These are phyloP conservation scores for Pedionomus torquatus DNA, from an alignment of 2,113 vertebrate genomes.

Conservation along the genomic window DNA sequence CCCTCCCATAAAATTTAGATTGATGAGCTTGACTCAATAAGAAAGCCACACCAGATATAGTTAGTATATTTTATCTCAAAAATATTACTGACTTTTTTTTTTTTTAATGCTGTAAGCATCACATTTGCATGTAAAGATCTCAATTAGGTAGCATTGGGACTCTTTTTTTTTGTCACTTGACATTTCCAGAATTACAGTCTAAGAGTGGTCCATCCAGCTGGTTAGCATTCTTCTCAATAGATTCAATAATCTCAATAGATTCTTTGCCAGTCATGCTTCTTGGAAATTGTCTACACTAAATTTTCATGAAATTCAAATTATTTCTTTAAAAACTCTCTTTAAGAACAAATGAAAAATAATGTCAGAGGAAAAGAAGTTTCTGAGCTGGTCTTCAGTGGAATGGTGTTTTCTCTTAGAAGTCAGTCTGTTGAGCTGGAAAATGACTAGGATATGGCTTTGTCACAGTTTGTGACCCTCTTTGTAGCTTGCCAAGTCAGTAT, in stretches of 20 bases:
- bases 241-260: too few species aligned
- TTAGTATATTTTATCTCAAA: neutral
- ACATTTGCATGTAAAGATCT: neutral
- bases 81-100: neutral
- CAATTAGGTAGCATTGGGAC: neutral
- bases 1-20: neutral
- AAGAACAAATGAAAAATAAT: neutral
- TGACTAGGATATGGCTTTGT: neutral
- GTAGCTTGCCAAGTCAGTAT: neutral
- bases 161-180: neutral
- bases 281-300: neutral
- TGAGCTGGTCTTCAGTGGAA: neutral
- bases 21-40: neutral
- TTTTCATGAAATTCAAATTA: neutral
- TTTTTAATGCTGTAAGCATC: neutral
- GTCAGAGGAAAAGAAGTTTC: neutral
- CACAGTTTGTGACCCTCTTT: neutral
- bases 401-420: neutral
- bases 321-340: neutral
- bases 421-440: neutral
- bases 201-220: neutral
- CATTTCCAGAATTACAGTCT: neutral
- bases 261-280: neutral
- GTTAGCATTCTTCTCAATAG: neutral
- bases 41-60: neutral